Conservation (phyloP, 2,113 vertebrate species). For the Poecilia latipinna region DNA sequence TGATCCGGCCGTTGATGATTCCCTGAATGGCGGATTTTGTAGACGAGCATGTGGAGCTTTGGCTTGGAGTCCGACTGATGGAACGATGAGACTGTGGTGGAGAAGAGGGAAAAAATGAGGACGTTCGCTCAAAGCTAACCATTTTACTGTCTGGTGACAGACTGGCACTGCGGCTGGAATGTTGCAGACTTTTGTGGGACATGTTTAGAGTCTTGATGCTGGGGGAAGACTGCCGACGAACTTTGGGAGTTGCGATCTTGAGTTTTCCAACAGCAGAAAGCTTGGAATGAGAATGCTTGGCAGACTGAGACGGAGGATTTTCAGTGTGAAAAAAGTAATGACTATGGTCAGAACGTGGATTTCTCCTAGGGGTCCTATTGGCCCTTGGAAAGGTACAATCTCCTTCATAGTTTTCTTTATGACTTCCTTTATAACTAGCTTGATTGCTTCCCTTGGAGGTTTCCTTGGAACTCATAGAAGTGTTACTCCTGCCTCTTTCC, state of each 20-base stretch:
- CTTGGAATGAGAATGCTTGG: constrained; percentile 82
- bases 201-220: constrained; percentile 88
- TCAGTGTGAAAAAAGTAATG: constrained; percentile 52
- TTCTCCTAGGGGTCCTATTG: constrained; percentile 84
- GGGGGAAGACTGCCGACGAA: constrained; percentile 86
- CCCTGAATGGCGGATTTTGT: constrained; percentile 85
- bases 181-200: constrained; percentile 87
- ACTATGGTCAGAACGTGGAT: constrained; percentile 74
- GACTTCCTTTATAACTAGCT: constrained; percentile 27
- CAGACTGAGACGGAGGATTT: constrained; percentile 67
- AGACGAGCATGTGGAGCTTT: constrained; percentile 75
- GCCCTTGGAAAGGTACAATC: constrained; percentile 87
- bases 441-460: constrained; percentile 60
- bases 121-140: constrained; percentile 75
- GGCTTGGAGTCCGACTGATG: constrained; percentile 85
- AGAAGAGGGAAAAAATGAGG: constrained; percentile 64
- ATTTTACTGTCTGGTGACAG: constrained; percentile 86
- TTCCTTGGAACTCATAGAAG: constrained; percentile 81
- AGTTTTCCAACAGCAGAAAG: constrained; percentile 91
- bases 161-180: constrained; percentile 86
- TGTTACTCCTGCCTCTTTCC: constrained; percentile 85
- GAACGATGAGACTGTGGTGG: constrained; percentile 89
- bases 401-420: constrained; percentile 75
- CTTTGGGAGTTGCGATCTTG: constrained; percentile 88
- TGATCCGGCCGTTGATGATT: constrained; percentile 86